phyloP scores from a whole-genome alignment of 2,113 vertebrate genomes.

The Manacus vitellinus region DNA sequence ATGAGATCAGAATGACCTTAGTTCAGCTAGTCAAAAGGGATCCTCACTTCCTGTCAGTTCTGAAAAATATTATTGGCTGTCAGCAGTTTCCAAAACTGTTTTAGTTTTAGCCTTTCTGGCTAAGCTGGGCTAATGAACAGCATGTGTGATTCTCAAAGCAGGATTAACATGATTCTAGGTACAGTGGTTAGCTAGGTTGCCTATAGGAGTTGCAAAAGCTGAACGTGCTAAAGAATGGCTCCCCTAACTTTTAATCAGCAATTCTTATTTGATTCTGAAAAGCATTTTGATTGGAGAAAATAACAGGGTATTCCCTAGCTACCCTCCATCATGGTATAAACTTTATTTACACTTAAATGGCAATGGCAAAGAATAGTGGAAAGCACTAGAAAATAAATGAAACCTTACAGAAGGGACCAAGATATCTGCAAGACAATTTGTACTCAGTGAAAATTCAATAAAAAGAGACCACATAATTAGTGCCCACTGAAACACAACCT shows the following conservation, averaged over 20 bases:
- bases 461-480: neutral
- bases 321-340: neutral
- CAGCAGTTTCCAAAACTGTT: neutral
- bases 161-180: neutral
- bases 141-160: neutral
- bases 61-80: neutral
- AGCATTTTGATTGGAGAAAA: neutral
- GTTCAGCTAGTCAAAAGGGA: neutral
- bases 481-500: neutral
- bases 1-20: neutral
- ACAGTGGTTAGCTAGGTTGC: neutral
- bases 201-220: constrained; percentile 5
- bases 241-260: neutral
- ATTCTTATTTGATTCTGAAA: neutral
- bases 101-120: neutral
- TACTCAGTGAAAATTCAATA: neutral
- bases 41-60: neutral
- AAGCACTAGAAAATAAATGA: neutral
- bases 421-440: neutral
- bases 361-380: neutral
- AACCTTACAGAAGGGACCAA: neutral
- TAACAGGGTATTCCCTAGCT: neutral
- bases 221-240: neutral
- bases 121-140: neutral
- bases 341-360: neutral